Evolutionary conservation across 2,797 vertebrate species (phyloP).

Genomic region (Glyptemys insculpta): DNA sequence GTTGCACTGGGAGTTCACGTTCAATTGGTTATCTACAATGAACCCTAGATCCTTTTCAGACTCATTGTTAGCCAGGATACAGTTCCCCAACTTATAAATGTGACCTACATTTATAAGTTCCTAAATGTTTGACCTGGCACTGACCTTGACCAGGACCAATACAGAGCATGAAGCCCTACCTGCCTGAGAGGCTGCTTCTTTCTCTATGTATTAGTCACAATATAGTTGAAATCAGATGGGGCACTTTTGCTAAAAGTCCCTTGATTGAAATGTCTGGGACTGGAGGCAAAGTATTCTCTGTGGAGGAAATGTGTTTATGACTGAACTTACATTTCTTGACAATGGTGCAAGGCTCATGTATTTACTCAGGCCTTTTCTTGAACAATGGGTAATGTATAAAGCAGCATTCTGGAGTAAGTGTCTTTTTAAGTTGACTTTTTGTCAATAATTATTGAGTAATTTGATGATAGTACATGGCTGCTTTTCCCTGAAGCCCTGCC

Average conservation of each 20-base stretch:
- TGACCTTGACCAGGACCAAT: not conserved
- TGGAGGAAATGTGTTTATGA: not conserved
- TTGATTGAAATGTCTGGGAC: not conserved
- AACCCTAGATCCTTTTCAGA: not conserved
- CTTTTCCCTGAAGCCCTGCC: not conserved
- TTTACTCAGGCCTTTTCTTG: not conserved
- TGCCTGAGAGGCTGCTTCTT: not conserved
- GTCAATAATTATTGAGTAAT: not conserved
- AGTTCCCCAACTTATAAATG: not conserved
- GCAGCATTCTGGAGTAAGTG: not conserved
- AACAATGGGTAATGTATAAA: not conserved
- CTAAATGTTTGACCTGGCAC: not conserved
- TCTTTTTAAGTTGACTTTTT: not conserved
- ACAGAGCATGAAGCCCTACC: not conserved
- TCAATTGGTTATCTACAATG: not conserved
- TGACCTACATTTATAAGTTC: not conserved
- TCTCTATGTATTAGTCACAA: not conserved
- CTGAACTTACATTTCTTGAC: not conserved
- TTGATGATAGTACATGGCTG: fast-evolving
- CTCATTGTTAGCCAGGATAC: not conserved
- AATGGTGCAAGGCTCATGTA: not conserved
- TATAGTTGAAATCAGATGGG: not conserved
- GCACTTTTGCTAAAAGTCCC: not conserved
- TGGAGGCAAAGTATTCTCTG: not conserved
- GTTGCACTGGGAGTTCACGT: not conserved